A percentile compares a stretch with the other conserved stretches of the same genome.
These are phyloP conservation scores for Myodes glareolus DNA, from an alignment of 2,113 vertebrate species.

Conservation along the genomic window DNA sequence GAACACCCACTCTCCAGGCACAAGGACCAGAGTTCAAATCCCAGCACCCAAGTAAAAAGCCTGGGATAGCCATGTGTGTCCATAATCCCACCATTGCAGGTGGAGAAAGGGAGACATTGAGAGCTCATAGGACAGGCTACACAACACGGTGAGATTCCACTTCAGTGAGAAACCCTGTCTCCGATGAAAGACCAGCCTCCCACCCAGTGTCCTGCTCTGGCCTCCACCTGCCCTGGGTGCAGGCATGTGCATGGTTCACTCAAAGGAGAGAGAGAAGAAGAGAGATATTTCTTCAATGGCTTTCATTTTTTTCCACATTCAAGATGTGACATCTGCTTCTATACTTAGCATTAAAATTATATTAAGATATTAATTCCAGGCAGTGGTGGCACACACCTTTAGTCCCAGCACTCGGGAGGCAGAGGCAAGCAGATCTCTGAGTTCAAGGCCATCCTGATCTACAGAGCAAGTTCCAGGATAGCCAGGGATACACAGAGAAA, in stretches of 20 bases:
- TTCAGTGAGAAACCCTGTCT: background rate
- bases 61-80: background rate
- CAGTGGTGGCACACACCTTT: no score
- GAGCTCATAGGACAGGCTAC: background rate
- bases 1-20: background rate
- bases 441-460: no score
- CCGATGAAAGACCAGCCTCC: background rate
- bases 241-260: background rate
- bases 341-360: background rate
- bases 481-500: no score
- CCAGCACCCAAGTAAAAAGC: background rate
- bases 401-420: no score
- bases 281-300: background rate
- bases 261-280: fast-evolving
- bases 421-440: no score
- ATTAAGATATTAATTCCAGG: background rate
- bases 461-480: no score
- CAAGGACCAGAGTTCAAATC: background rate
- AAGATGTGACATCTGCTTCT: background rate
- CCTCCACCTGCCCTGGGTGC: background rate
- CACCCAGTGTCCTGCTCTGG: background rate
- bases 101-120: no score
- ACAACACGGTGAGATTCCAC: no score
- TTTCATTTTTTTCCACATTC: background rate
- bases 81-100: no score